phyloP scores from a whole-genome alignment of 2,888 invertebrate genomes.

The Noctua janthe region DNA sequence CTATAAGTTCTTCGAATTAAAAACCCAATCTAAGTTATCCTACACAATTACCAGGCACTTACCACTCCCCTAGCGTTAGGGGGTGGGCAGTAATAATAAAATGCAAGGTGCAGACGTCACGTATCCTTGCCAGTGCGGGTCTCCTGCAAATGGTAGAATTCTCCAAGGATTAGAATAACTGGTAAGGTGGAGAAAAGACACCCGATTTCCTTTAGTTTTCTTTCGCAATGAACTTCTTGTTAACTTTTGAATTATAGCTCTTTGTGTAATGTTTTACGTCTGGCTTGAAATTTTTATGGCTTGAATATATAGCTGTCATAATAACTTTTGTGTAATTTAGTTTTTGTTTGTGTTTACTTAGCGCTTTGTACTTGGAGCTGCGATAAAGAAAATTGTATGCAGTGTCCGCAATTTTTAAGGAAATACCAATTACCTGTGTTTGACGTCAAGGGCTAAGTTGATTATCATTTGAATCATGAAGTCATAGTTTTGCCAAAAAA shows the following conservation, averaged over 20 bases:
- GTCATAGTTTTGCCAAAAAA: neutral
- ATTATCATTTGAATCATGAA: neutral
- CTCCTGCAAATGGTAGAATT: conserved; percentile 70
- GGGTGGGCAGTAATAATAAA: conserved; percentile 80
- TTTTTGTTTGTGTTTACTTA: conserved; percentile 53
- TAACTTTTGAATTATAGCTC: conserved; percentile 65
- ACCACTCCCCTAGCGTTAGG: conserved; percentile 82
- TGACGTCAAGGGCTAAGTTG: too few species aligned
- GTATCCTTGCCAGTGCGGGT: conserved; percentile 71
- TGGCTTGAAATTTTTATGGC: conserved; percentile 60
- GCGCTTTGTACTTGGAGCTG: conserved; percentile 19
- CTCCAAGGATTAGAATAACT: conserved; percentile 74
- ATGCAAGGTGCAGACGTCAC: conserved; percentile 79
- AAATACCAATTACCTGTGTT: neutral
- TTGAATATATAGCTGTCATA: conserved; percentile 55
- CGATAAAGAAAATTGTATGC: conserved; percentile 1
- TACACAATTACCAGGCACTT: conserved; percentile 88
- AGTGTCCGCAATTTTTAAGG: neutral
- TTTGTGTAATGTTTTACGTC: conserved; percentile 62
- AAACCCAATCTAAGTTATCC: conserved; percentile 90
- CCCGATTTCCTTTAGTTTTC: conserved; percentile 62
- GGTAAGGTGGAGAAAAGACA: conserved; percentile 60
- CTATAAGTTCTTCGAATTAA: conserved; percentile 78
- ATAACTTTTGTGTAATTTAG: conserved; percentile 59
- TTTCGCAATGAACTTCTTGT: conserved; percentile 59